A percentile compares a stretch with the other conserved stretches of the same genome.
These are phyloP conservation scores for Passer domesticus DNA, from an alignment of 2,113 vertebrate species.

Conservation along the genomic window DNA sequence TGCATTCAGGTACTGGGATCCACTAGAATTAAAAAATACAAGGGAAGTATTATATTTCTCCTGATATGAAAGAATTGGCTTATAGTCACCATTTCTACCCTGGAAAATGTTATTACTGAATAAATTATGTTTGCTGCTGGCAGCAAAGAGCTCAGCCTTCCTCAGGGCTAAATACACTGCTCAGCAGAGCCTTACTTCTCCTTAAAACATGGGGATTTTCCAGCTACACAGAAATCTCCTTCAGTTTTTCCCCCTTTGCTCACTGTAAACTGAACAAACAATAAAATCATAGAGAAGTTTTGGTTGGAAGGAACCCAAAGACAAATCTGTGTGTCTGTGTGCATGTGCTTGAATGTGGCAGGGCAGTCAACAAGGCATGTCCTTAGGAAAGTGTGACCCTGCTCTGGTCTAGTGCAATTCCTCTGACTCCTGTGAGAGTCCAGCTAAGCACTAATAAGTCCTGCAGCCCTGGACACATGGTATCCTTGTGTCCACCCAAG, in stretches of 20 bases:
- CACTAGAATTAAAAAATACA: not conserved
- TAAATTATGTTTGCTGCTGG: not conserved
- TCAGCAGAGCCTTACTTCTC: not conserved
- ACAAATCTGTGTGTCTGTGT: not conserved
- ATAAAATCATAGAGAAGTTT: not conserved
- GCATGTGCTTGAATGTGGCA: accelerated
- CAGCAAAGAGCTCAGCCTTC: not conserved
- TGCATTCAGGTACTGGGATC: not conserved
- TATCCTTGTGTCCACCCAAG: not conserved
- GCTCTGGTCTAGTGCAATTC: not conserved
- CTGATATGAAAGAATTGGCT: not conserved
- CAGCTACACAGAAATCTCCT: not conserved
- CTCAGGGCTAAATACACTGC: not conserved
- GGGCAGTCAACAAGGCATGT: accelerated
- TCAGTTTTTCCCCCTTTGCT: not conserved
- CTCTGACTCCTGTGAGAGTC: not conserved
- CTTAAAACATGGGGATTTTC: not conserved
- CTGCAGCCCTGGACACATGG: not conserved
- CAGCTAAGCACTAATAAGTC: not conserved
- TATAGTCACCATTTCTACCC: not conserved
- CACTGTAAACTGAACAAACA: not conserved
- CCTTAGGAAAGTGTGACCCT: not conserved
- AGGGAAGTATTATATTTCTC: not conserved
- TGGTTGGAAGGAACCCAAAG: not conserved
- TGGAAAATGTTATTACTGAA: not conserved